Evolutionary conservation across 2,888 invertebrate genomes (phyloP).

Genomic region (Liodrosophila aerea): DNA sequence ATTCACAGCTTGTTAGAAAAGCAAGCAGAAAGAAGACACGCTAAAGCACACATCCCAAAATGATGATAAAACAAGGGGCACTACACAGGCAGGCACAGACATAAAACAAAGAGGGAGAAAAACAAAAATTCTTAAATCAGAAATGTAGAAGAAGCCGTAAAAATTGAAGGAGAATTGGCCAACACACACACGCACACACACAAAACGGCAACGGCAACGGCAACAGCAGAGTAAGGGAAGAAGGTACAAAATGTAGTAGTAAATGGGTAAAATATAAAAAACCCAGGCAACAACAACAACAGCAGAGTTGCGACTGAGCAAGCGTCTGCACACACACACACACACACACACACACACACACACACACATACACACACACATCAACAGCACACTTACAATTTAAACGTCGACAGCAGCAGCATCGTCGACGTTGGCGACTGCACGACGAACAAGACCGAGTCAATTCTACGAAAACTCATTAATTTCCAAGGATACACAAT

Average conservation of each 20-base stretch:
- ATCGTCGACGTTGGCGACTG: conserved; percentile 7
- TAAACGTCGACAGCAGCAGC: conserved; percentile 17
- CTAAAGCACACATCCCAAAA: conserved; percentile 23
- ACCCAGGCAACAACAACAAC: too few relatives aligned
- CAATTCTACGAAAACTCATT: conserved; percentile 74
- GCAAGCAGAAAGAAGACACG: conserved; percentile 22
- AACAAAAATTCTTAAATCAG: conserved; percentile 38
- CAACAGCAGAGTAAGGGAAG: neutral
- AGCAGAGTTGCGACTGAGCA: too few relatives aligned
- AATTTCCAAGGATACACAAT: conserved; percentile 67
- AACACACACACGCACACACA: conserved; percentile 9
- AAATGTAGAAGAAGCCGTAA: conserved; percentile 33
- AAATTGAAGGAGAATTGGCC: conserved; percentile 23
- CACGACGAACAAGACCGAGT: conserved; percentile 37
- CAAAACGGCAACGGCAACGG: too few relatives aligned
- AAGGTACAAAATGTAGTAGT: conserved; percentile 33
- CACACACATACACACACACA: too few relatives aligned
- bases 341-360: too few relatives aligned
- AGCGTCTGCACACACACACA: too few relatives aligned
- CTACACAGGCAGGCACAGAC: neutral
- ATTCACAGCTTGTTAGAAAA: conserved; percentile 49
- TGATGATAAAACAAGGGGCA: conserved; percentile 13
- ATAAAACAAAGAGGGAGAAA: conserved; percentile 9
- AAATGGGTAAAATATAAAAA: conserved; percentile 37
- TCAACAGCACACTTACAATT: conserved; percentile 31